These are phyloP conservation scores for Acanthurus lineatus DNA, from an alignment of 2,797 vertebrate species.

Conservation along the genomic window DNA sequence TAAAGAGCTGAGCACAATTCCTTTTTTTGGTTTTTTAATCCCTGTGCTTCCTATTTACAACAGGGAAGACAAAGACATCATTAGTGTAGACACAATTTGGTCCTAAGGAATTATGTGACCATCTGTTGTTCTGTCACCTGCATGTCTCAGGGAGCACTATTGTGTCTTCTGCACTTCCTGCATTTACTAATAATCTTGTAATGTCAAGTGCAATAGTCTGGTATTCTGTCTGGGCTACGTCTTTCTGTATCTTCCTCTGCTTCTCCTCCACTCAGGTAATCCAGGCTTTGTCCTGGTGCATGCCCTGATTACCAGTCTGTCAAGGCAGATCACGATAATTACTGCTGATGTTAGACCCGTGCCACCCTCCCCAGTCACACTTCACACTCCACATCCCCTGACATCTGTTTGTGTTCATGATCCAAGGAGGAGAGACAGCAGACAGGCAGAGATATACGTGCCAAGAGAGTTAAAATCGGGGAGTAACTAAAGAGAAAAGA, in stretches of 20 bases:
- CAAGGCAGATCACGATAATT: slow-evolving; percentile 79
- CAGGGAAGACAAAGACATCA: not conserved
- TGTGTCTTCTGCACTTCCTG: slow-evolving; percentile 2
- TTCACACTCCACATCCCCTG: slow-evolving; percentile 28
- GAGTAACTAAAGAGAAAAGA: not conserved
- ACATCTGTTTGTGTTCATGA: slow-evolving; percentile 44
- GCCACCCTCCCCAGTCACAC: not conserved
- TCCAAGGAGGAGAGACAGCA: slow-evolving; percentile 2
- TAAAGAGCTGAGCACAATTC: slow-evolving; percentile 8
- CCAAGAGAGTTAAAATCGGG: not conserved
- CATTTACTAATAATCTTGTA: not conserved
- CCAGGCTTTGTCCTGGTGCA: slow-evolving; percentile 67
- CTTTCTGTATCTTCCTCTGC: slow-evolving; percentile 26
- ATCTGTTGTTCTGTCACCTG: not conserved
- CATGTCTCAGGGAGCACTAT: not conserved
- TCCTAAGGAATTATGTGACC: not conserved
- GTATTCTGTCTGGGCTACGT: slow-evolving; percentile 9
- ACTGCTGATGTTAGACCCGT: slow-evolving; percentile 72
- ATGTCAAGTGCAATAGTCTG: slow-evolving; percentile 8
- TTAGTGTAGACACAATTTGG: not conserved
- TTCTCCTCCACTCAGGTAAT: slow-evolving; percentile 71
- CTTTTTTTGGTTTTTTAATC: not conserved
- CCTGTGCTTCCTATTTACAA: slow-evolving; percentile 5
- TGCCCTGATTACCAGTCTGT: slow-evolving; percentile 75
- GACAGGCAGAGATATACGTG: not conserved